Base-by-base conservation (phyloP, 2,888 invertebrate species). In the Aelia acuminata region DNA sequence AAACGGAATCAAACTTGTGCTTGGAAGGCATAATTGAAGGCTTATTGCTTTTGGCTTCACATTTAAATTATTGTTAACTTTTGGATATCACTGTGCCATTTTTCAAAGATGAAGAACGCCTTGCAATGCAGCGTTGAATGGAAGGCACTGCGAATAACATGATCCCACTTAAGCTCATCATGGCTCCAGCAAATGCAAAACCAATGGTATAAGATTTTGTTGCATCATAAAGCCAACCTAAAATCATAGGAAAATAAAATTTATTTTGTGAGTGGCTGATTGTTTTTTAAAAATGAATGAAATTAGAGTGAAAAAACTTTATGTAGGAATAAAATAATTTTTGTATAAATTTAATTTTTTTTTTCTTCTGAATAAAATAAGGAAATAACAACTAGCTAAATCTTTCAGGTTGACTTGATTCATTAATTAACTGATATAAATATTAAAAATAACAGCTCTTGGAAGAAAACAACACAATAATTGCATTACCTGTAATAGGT, bases 91-190 rank as follows among this genome's bases (percentile, higher is more conserved):
- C 70, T 80, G 50, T 50, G 49, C 84, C 80, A 31, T 80, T 85
- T 57, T 26, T 39, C 13, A 20, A 18, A 3, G 48, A 20, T 26
- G 43, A 47, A 15, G 47, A 31, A 26, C 53, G 89, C 49, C 87
- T 89, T 57, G 87, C 89, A 26, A 89, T 57, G 50, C 92, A 92
- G 89, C 93, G 94, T 92, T 96, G 96, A 87, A 97, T 91, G 88
- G 95, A 92, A 13, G 97, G 97, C 91, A 98, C 97, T 90, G 95
- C 92, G 92, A 97, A 98, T 89, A 99, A 94, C 93, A 99, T 97
- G 80, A 97, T 87, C 20, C 98, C 99, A 92, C 98, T 98, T 84
- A 96, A 90, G 8, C 96, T 95, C 89, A 99, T 97, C 92, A 97
- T 95, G 0, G 94, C 93, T 10, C 99, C 99, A 35, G 98, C 97